Evolutionary conservation across 2,113 vertebrate species (phyloP).

Genomic region (Rhinoderma darwinii): DNA sequence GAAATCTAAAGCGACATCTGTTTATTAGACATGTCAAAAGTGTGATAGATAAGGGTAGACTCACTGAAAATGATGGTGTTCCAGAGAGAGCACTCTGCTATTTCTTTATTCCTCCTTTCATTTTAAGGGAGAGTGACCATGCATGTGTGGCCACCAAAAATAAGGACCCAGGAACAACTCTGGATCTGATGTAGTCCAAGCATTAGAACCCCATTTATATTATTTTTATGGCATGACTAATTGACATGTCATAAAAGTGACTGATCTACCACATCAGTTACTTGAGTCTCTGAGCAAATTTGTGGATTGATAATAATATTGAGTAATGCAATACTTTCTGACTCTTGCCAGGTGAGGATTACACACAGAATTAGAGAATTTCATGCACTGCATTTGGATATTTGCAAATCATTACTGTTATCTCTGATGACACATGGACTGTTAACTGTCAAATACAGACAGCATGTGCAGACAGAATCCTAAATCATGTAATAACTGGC

Average conservation of each 20-base stretch:
- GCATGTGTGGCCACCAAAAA: too few relatives aligned
- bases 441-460: background rate
- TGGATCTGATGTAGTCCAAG: too few relatives aligned
- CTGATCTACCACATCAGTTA: background rate
- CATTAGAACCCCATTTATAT: too few relatives aligned
- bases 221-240: background rate
- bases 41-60: too few relatives aligned
- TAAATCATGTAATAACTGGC: background rate
- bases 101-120: too few relatives aligned
- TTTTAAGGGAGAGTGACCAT: too few relatives aligned
- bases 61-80: too few relatives aligned
- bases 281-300: background rate
- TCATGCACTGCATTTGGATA: background rate
- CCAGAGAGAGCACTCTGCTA: too few relatives aligned
- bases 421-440: background rate
- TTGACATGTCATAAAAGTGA: background rate
- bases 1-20: too few relatives aligned
- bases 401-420: slow-evolving; percentile 4
- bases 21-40: too few relatives aligned
- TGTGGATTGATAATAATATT: background rate
- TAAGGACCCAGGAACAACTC: too few relatives aligned
- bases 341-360: background rate
- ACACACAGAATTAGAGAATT: background rate
- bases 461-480: background rate
- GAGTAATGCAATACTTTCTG: background rate